Base-by-base conservation (phyloP, 1,140 invertebrate species). In the Zaprionus capensis region DNA sequence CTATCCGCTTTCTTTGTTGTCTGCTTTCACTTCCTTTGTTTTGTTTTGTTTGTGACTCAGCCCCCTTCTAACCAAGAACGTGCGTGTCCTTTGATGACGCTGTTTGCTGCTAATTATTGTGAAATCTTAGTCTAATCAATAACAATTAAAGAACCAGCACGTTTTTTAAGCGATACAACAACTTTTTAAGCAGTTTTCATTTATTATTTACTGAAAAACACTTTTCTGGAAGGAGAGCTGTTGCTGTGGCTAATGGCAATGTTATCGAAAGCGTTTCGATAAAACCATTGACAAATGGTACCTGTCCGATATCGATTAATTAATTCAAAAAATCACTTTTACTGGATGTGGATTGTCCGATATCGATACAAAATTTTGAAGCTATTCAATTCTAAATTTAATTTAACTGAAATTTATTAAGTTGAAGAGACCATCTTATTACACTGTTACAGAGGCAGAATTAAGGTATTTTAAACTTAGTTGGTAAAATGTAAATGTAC, bases 1-100 rank as follows among this genome's bases (percentile, higher is more conserved):
- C 53, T 56, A 9, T 22, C 46, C 46, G 5, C 2, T 17, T 28
- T 4, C 80, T 67, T 72, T 73, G 51, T 71, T 83, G 82, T 56
- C 49, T 71, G 24, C 17, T 12, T 38, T 55, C 49, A 22, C 61
- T 55, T 57, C 38, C 20, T 75, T 76, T 66, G 70, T 44, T 68
- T 65, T 58, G 61, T 51, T 59, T 59, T 72, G 58, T 58, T 64
- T 41, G 34, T 77, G 75, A 77, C 75, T 73, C 71, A 77, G 75
- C 12, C 28, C 41, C 17, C 41, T 34, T 34, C 31, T 51, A 53
- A 22, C 22, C 34, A 34, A 46, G 2, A 34, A 41, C 38, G 57
- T 67, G 74, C 69, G 49, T 70, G 57, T 75, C 53, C 71, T 73
- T 73, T 41, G 49, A 31, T 7, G 1, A 26, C 49, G 20, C 41